These are phyloP conservation scores for Tenualosa thibaudeaui DNA, from an alignment of 2,797 vertebrate species.

Conservation along the genomic window DNA sequence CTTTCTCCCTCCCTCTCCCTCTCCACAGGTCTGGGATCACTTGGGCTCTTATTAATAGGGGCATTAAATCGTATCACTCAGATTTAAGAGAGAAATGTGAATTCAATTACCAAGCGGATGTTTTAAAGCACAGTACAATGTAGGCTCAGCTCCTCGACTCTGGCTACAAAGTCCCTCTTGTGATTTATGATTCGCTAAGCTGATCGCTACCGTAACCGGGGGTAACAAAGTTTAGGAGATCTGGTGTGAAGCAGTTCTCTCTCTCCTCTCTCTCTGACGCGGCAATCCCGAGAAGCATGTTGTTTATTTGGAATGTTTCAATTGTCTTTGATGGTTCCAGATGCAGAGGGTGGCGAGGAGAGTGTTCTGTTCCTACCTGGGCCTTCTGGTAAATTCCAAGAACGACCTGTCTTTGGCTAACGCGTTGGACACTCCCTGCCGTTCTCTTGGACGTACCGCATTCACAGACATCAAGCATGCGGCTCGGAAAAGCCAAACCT, in stretches of 20 bases:
- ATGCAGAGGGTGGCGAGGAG: constrained; percentile 72
- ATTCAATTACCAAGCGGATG: constrained; percentile 65
- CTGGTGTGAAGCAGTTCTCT: constrained; percentile 18
- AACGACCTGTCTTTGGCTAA: constrained; percentile 86
- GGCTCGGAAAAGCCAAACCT: constrained; percentile 74
- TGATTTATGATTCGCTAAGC: constrained; percentile 63
- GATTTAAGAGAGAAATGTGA: constrained; percentile 66
- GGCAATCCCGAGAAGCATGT: not conserved
- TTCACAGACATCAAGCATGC: constrained; percentile 87
- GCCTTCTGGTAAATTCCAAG: constrained; percentile 87
- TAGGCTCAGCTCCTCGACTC: constrained; percentile 49
- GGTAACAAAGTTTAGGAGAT: constrained; percentile 56
- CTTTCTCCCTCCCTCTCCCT: constrained; percentile 20
- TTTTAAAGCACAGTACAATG: constrained; percentile 59
- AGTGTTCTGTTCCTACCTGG: constrained; percentile 86
- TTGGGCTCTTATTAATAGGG: constrained; percentile 62
- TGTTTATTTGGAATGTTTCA: not conserved
- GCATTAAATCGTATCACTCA: constrained; percentile 64
- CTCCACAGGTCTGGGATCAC: constrained; percentile 48
- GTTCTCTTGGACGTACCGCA: constrained; percentile 81
- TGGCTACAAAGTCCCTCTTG: constrained; percentile 51
- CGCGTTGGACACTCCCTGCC: constrained; percentile 83
- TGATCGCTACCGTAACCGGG: constrained; percentile 55
- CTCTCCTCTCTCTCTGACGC: not conserved
- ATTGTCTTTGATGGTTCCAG: constrained; percentile 61